These are phyloP conservation scores for Dryococelus australis DNA, from an alignment of 2,888 invertebrate species.

Conservation along the genomic window DNA sequence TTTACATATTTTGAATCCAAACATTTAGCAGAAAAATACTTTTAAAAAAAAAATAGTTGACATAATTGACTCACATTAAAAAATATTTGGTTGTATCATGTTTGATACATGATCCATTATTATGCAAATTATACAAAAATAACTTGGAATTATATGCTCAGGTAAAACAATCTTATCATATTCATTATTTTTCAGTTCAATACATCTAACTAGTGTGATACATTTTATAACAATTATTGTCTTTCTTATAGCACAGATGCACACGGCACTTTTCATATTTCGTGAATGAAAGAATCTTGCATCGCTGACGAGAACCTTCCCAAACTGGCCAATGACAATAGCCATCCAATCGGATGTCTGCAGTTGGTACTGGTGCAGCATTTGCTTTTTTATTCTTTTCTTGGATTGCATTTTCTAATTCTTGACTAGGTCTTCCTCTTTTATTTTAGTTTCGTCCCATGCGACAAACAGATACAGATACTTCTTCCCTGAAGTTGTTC, in stretches of 20 bases:
- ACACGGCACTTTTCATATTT: slow-evolving; percentile 39
- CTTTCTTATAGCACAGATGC: slow-evolving; percentile 38
- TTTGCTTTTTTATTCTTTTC: slow-evolving; percentile 32
- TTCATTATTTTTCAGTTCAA: not conserved
- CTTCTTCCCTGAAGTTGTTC: not conserved
- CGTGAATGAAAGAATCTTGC: slow-evolving; percentile 37
- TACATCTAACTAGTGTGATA: not conserved
- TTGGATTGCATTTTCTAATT: not conserved
- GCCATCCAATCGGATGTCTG: slow-evolving; percentile 38
- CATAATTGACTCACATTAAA: not conserved
- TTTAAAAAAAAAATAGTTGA: not conserved
- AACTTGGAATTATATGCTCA: not conserved
- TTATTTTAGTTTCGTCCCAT: not conserved
- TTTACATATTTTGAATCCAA: too few relatives aligned
- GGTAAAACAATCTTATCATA: not conserved
- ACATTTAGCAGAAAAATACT: not conserved
- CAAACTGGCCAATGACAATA: slow-evolving; percentile 35
- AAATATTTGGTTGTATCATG: not conserved
- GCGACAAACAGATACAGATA: not conserved
- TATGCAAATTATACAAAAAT: not conserved
- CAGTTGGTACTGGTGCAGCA: slow-evolving; percentile 34
- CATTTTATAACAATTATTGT: slow-evolving; percentile 4
- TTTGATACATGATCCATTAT: not conserved
- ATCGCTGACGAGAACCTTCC: slow-evolving; percentile 30
- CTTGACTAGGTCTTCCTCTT: not conserved